Evolutionary conservation across 2,797 vertebrate species (phyloP).

Genomic region (Danio choprae): DNA sequence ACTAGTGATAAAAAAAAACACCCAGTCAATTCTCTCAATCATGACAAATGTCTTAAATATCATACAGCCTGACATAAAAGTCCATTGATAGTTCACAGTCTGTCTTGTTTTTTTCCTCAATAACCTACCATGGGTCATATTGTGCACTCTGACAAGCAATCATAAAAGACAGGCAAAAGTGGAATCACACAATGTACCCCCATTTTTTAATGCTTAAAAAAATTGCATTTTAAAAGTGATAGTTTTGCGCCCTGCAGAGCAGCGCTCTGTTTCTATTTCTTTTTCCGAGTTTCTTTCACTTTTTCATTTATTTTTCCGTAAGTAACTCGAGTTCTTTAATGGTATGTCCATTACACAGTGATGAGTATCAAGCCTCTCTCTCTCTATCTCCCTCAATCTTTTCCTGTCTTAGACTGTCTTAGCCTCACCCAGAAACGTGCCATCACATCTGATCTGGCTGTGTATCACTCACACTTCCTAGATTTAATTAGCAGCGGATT

Average conservation of each 20-base stretch:
- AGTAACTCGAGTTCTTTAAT: constrained; percentile 14
- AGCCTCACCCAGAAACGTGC: constrained; percentile 58
- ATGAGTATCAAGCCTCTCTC: constrained; percentile 5
- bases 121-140: neutral
- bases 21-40: neutral
- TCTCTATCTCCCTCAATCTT: neutral
- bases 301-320: neutral
- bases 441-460: constrained; percentile 76
- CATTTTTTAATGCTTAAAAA: neutral
- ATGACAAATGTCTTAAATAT: neutral
- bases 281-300: neutral
- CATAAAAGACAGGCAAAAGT: neutral
- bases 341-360: neutral
- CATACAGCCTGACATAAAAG: neutral
- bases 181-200: neutral
- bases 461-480: constrained; percentile 77
- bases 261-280: neutral
- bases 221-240: too few species aligned
- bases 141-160: neutral
- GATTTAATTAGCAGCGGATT: constrained; percentile 77
- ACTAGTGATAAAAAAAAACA: neutral
- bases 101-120: constrained; percentile 6
- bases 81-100: neutral
- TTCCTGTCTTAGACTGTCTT: constrained; percentile 9
- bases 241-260: neutral